Base-by-base conservation (phyloP, 2,888 invertebrate genomes). In the Colletes collaris region DNA sequence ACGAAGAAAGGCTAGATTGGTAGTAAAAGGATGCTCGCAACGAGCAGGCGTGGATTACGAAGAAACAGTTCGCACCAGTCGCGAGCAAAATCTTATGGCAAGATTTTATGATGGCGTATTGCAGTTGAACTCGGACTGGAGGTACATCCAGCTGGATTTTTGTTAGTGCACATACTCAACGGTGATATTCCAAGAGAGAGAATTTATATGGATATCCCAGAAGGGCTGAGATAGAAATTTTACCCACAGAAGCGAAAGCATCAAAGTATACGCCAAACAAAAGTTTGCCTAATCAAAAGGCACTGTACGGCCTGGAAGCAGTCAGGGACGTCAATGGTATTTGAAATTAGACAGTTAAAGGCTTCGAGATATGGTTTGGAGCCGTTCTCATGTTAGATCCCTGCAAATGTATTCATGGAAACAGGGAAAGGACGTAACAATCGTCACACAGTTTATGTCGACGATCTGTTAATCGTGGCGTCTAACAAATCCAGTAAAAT, bases 31-130 rank as follows among this genome's bases (percentile, higher is more conserved):
- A 6, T 74, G 55, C 16, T 16, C 49, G 13, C 50, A 74, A 3
- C 11, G 60, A 16, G 35, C 44, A 0, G 60, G 37, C 2, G 13
- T 62, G 2, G 68, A 68, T 8, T 68, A 62, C 49, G 11, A 19
- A 2, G 74, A 67, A 16, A 49, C 74, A n/a, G 4, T 74, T 55
- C 27, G 62, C 74, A 27, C 67, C 74, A 7, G 74, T 63, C 0
- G 49, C 63, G 66, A 8, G 3, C 66, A 4, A n/a, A n/a, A 11
- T n/a, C 46, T 35, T 0, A 13, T 75, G n/a, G n/a, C n/a, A 7
- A 37, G 56, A 13, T 7, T 37, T 10, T 10, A n/a, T 62, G 16
- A 19, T 74, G 16, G 62, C 16, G 16, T n/a, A 2, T 40, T 44
- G 49, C 62, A 19, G 62, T 16, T 2, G 40, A 60, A 19, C 16